Evolutionary conservation across 1,140 invertebrate species (phyloP), one percentile per base, ranked within the genome.

Genomic region (Nymphalis io): DNA sequence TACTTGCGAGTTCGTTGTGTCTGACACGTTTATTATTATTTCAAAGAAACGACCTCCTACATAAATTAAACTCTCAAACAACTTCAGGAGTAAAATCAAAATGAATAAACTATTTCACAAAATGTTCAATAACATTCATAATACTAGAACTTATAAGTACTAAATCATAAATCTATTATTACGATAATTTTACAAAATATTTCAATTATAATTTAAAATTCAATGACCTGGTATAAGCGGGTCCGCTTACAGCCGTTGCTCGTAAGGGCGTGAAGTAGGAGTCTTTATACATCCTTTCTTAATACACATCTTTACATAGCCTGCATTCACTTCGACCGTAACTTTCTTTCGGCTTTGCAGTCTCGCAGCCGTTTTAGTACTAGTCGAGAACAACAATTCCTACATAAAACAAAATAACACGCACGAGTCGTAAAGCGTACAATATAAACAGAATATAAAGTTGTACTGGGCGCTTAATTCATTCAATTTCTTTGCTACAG

Each of bases 391-490:
- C 60, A 80, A 78, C 80, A 83, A 83, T 83, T 75, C 79, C 70
- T 61, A 68, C 80, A 78, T 85, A 82, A 85, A 85, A 78, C 79
- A 83, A 85, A 87, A 82, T 78, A 86, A 77, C 81, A 87, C 81
- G 81, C 81, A 81, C 81, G 64, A 70, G 75, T 84, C 82, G 76
- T 86, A 88, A 86, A 88, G 66, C 74, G 62, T 69, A 75, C 74
- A 72, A 68, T 78, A 81, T 85, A 85, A 85, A 87, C 73, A 60
- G 76, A 76, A 73, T 79, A 82, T 82, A 87, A 83, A 82, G 77
- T 84, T 81, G 74, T 80, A 66, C 69, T 51, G 60, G 65, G 72
- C 78, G 77, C 77, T 85, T 80, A 80, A 82, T 84, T 79, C 76
- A 85, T 87, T 87, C 81, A 85, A 88, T 87, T 85, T 81, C 78